These are phyloP conservation scores for Bombyx mandarina DNA, from an alignment of 1,140 invertebrate species.

Conservation along the genomic window DNA sequence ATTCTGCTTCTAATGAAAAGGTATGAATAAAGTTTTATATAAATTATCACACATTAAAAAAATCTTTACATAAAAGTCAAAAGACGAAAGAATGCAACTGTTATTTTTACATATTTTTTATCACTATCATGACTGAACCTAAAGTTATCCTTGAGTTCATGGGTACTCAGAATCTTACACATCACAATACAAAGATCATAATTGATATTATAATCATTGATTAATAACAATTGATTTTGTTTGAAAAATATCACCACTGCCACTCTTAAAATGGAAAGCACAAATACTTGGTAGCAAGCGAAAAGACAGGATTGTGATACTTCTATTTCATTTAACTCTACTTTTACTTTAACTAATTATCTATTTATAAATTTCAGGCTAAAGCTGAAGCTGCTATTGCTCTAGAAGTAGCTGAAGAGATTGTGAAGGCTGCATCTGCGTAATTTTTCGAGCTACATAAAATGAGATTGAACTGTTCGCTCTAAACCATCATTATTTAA, in stretches of 20 bases:
- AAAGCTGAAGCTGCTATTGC: conserved; percentile 95
- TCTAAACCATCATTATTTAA: conserved; percentile 26
- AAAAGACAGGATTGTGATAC: too few species aligned
- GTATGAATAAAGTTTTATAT: conserved; percentile 34
- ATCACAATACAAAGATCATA: too few species aligned
- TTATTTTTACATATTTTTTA: not conserved
- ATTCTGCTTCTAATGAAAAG: conserved; percentile 84
- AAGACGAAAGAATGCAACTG: not conserved
- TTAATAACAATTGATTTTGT: too few species aligned
- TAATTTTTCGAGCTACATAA: conserved; percentile 57
- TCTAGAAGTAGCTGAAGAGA: conserved; percentile 94
- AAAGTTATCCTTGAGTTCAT: too few species aligned
- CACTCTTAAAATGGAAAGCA: too few species aligned
- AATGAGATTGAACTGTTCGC: conserved; percentile 16
- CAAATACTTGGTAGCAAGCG: too few species aligned
- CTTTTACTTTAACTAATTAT: too few species aligned
- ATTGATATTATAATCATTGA: too few species aligned
- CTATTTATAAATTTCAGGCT: conserved; percentile 67
- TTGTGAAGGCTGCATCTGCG: conserved; percentile 85
- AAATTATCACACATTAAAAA: not conserved
- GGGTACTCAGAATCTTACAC: too few species aligned
- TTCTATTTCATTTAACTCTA: conserved; percentile 8
- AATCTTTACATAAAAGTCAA: not conserved
- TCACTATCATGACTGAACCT: not conserved
- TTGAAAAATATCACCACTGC: too few species aligned